phyloP scores from a whole-genome alignment of 1,140 invertebrate species.

The Notospermus geniculatus region DNA sequence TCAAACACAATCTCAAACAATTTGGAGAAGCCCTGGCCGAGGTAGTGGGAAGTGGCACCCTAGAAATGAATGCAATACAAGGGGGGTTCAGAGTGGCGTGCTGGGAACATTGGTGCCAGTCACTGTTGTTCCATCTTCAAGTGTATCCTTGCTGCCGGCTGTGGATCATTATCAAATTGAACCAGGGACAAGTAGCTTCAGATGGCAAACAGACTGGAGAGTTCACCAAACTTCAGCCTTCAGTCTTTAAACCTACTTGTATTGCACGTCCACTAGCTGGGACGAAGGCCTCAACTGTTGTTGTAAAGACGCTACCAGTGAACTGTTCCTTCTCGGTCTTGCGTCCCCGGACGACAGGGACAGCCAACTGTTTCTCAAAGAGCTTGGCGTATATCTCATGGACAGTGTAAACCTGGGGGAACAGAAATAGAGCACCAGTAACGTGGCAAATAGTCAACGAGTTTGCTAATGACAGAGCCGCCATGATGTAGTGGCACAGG shows the following conservation, averaged over 20 bases:
- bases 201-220: background rate
- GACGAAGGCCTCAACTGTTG: constrained; percentile 94
- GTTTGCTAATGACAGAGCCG: no score
- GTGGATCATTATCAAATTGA: background rate
- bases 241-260: constrained; percentile 60
- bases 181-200: background rate
- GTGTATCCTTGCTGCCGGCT: no score
- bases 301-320: constrained; percentile 96
- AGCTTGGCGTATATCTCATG: constrained; percentile 58
- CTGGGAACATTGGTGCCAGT: no score
- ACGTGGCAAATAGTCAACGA: background rate
- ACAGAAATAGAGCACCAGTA: constrained; percentile 19
- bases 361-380: constrained; percentile 89
- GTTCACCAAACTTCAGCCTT: background rate
- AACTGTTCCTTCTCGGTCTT: constrained; percentile 99
- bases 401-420: constrained; percentile 41
- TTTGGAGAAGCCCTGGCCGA: constrained; percentile 98
- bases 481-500: no score
- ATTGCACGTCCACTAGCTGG: constrained; percentile 91
- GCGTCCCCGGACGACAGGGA: constrained; percentile 90
- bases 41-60: constrained; percentile 95
- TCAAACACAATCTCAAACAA: constrained; percentile 98
- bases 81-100: no score
- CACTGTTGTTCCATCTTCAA: no score
- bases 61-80: constrained; percentile 45